Evolutionary conservation across 2,888 invertebrate genomes (phyloP).

Genomic region (Athalia cordata): DNA sequence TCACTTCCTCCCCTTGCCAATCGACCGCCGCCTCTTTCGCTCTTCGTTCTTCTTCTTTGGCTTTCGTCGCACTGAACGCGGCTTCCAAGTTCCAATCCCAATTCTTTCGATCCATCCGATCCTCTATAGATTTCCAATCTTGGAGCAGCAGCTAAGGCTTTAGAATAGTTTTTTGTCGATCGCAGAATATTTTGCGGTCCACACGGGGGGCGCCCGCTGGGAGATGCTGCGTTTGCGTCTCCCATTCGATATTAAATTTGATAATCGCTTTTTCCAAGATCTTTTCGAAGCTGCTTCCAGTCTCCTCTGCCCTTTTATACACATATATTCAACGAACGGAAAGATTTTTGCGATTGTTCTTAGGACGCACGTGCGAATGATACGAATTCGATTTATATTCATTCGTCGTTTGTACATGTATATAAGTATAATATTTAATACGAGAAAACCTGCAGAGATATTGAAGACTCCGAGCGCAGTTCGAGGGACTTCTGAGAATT

Average conservation of each 20-base stretch:
- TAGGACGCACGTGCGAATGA: constrained; percentile 33
- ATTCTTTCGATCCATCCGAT: constrained; percentile 27
- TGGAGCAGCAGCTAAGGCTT: not conserved
- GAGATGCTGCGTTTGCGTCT: constrained; percentile 40
- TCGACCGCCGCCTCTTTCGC: constrained; percentile 31
- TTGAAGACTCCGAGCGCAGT: not conserved
- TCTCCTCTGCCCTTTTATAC: constrained; percentile 5
- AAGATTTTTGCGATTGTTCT: constrained; percentile 39
- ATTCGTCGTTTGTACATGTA: not conserved
- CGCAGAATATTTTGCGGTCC: constrained; percentile 16
- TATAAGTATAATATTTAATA: not conserved
- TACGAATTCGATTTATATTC: constrained; percentile 6
- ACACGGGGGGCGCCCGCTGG: constrained; percentile 30
- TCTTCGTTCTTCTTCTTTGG: constrained; percentile 25
- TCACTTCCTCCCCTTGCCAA: constrained; percentile 44
- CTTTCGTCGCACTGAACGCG: too few relatives aligned
- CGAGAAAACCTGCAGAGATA: constrained; percentile 3
- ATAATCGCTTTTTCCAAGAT: constrained; percentile 42
- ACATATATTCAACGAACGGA: not conserved
- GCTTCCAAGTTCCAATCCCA: constrained; percentile 18
- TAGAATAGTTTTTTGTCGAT: constrained; percentile 35
- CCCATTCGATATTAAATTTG: constrained; percentile 38
- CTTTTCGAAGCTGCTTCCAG: not conserved
- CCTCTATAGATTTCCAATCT: constrained; percentile 28
- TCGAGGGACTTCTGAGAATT: not conserved